Base-by-base conservation (phyloP, 2,113 vertebrate species). In the Salvelinus alpinus region DNA sequence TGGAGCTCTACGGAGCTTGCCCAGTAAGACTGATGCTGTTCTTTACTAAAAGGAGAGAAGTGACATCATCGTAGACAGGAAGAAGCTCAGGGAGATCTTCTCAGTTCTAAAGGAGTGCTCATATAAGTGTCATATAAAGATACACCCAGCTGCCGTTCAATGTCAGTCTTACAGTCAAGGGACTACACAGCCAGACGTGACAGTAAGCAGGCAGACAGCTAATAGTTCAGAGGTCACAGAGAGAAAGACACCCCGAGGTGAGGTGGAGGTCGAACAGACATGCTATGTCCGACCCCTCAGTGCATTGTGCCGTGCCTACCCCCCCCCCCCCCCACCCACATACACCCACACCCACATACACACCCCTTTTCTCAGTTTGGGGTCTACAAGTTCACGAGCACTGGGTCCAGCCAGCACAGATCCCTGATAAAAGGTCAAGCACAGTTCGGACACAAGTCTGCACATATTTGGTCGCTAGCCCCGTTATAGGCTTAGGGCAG, bases 401-500 rank as follows among this genome's bases (percentile, higher is more conserved):
- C 80, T 72, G 16, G 48, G 82, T 6, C 31, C 31, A 6, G 27
- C 31, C 31, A 6, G 27, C 27, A 27, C 2, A 27, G 27, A 27
- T 27, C 84, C 1, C 65, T 72, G 83, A 84, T 82, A 74, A 79
- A 87, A 90, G 92, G 92, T 91, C 84, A 87, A 34, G 1, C 38
- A 78, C 83, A 92, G 93, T 91, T 93, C 94, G 89, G 64, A 85
- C 84, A 7, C 60, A 80, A 76, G 87, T 81, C 72, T 60, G 82
- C 84, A 91, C 82, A 60, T 92, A 88, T 92, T 89, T 79, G 78
- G 88, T 89, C 83, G 81, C 70, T 80, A 82, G 88, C 80, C 86
- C 88, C 79, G 85, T 93, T 86, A 86, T 84, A 88, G 90, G 91
- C 89, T 93, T 86, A 85, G 73, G 82, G 88, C 78, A 81, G 84